Evolutionary conservation across 2,888 invertebrate species (phyloP).

Genomic region (Tigriopus californicus): DNA sequence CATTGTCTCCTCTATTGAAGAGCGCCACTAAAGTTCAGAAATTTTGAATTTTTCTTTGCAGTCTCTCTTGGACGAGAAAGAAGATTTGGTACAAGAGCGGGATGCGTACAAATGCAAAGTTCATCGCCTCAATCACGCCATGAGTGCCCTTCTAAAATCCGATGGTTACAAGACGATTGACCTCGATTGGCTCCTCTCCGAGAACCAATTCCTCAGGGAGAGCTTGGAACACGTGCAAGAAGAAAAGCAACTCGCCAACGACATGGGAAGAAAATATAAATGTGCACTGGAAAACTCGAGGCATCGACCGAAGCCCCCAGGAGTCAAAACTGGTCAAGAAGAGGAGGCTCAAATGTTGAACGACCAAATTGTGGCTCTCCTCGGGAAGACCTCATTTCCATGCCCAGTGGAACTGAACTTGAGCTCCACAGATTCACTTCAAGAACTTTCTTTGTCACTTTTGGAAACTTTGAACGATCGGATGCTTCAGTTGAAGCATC

Average conservation of each 20-base stretch:
- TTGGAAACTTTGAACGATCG: constrained; percentile 70
- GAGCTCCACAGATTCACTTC: constrained; percentile 29
- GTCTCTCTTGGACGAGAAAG: constrained; percentile 61
- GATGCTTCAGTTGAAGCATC: constrained; percentile 59
- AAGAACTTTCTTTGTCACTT: constrained; percentile 53
- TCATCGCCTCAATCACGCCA: constrained; percentile 57
- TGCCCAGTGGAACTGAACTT: constrained; percentile 4
- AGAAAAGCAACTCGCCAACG: constrained; percentile 53
- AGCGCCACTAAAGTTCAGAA: no score
- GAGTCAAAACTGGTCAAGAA: not conserved
- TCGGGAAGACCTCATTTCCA: constrained; percentile 7
- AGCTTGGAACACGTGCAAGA: constrained; percentile 54
- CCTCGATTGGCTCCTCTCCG: constrained; percentile 55
- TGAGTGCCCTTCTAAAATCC: constrained; percentile 44
- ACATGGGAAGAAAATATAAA: constrained; percentile 54
- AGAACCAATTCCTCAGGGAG: constrained; percentile 67
- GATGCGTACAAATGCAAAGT: constrained; percentile 67
- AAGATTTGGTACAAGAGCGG: constrained; percentile 55
- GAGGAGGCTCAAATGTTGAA: not conserved
- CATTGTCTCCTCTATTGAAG: no score
- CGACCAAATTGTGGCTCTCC: not conserved
- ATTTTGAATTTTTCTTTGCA: no score
- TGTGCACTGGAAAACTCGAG: constrained; percentile 28
- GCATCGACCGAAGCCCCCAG: not conserved
- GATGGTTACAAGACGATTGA: constrained; percentile 42